phyloP scores from a whole-genome alignment of 2,888 invertebrate genomes.

The Thyatira batis region DNA sequence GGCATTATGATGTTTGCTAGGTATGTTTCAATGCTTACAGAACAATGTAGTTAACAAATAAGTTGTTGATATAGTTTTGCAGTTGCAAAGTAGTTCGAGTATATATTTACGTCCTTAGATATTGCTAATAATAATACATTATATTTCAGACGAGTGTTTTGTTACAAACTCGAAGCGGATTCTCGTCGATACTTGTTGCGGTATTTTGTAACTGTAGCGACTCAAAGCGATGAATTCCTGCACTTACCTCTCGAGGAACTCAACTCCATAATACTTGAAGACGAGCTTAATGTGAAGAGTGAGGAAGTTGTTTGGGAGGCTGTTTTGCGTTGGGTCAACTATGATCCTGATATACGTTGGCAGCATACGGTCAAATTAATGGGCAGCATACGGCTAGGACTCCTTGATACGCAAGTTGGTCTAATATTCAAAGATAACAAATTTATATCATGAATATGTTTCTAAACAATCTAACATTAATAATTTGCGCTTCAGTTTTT shows the following conservation, averaged over 20 bases:
- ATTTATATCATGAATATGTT: no score
- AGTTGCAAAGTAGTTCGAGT: background rate
- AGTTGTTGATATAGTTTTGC: no score
- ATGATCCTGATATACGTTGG: constrained; percentile 87
- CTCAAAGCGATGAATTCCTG: constrained; percentile 88
- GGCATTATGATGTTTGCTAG: constrained; percentile 92
- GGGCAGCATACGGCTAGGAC: constrained; percentile 90
- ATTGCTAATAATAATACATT: constrained; percentile 1
- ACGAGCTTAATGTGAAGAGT: constrained; percentile 92
- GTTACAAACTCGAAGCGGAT: constrained; percentile 86
- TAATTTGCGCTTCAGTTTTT: constrained; percentile 85
- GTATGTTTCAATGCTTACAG: constrained; percentile 55
- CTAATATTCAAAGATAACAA: no score
- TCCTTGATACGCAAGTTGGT: constrained; percentile 88
- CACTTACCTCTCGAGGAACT: constrained; percentile 88
- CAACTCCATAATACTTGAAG: constrained; percentile 88
- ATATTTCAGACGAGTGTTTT: constrained; percentile 84
- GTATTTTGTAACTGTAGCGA: constrained; percentile 88
- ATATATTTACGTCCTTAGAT: background rate
- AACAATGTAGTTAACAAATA: no score
- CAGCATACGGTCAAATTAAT: constrained; percentile 89
- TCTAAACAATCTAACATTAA: no score
- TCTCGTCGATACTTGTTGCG: constrained; percentile 88
- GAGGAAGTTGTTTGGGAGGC: constrained; percentile 95
- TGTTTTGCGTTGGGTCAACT: constrained; percentile 93